Percentiles rank a stretch among this genome's conserved stretches.
Evolutionary conservation across 2,113 vertebrate genomes (phyloP).

Genomic region (Cyphomyrus discorhynchus): DNA sequence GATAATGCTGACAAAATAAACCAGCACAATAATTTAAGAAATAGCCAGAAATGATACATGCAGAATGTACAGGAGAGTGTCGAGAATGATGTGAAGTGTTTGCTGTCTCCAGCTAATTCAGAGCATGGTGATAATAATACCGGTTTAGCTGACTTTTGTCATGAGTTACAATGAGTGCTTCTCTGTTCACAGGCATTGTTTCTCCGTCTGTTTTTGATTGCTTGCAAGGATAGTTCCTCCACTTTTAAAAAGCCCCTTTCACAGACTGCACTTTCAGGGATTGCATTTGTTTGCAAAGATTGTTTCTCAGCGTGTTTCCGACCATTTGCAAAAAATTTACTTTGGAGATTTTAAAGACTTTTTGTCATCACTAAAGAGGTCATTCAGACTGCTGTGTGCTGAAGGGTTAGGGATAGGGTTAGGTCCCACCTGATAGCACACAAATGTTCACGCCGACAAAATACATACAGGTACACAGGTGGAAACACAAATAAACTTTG

Average conservation of each 20-base stretch:
- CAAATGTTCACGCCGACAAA: neutral
- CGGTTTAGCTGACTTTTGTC: neutral
- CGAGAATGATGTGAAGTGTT: neutral
- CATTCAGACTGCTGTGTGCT: conserved; percentile 6
- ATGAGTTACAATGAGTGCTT: neutral
- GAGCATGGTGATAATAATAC: neutral
- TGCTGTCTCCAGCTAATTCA: neutral
- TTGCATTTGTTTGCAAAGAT: neutral
- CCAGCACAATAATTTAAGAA: neutral
- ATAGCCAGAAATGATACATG: neutral
- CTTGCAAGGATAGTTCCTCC: neutral
- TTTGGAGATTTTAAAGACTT: neutral
- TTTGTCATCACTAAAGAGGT: neutral
- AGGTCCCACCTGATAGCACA: too few species aligned
- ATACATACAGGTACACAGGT: neutral
- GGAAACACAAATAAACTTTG: conserved; percentile 9
- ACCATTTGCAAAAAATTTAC: neutral
- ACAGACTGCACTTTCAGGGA: neutral
- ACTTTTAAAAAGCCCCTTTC: neutral
- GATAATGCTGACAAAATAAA: neutral
- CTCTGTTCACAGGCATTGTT: neutral
- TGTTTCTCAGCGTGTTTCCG: neutral
- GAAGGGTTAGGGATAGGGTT: neutral
- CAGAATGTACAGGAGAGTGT: neutral
- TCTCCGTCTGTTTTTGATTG: neutral